Conservation (phyloP, 2,113 vertebrate genomes). For the pig (Sus scrofa) region DNA sequence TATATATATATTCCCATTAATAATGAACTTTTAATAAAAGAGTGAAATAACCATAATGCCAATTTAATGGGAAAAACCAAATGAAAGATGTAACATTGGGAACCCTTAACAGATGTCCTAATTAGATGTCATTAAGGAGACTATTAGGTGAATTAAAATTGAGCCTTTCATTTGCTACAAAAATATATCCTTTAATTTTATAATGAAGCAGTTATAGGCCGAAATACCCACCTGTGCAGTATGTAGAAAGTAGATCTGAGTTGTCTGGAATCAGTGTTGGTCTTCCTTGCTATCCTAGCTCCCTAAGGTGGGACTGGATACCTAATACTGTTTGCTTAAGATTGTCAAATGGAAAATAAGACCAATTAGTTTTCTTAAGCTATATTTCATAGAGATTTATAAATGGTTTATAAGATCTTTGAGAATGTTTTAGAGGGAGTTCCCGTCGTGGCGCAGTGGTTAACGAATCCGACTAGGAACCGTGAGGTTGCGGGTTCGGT, state of each 20-base stretch:
- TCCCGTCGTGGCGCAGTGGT: too few relatives aligned
- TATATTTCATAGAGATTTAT: neutral
- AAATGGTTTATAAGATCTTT: neutral
- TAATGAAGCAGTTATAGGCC: constrained; percentile 22
- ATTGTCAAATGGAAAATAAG: neutral
- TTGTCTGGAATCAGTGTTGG: too few relatives aligned
- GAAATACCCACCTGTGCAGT: neutral
- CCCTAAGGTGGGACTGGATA: neutral
- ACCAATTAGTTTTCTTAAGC: neutral
- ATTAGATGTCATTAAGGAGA: constrained; percentile 68
- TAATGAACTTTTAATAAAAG: constrained; percentile 63
- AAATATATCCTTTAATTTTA: constrained; percentile 65
- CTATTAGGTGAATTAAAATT: constrained; percentile 67
- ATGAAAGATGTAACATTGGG: constrained; percentile 33
- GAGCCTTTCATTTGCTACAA: constrained; percentile 67
- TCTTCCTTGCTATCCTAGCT: neutral
- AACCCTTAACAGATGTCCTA: constrained; percentile 65
- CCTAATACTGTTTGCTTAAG: neutral
- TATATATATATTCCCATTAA: neutral
- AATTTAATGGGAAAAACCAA: constrained; percentile 64
- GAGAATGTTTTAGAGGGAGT: constrained; percentile 39
- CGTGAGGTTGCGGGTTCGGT: too few relatives aligned
- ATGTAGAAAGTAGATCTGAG: neutral
- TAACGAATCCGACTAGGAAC: too few relatives aligned
- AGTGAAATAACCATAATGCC: constrained; percentile 44